phyloP scores from a whole-genome alignment of 2,113 vertebrate species.

The Perca schrenkii region DNA sequence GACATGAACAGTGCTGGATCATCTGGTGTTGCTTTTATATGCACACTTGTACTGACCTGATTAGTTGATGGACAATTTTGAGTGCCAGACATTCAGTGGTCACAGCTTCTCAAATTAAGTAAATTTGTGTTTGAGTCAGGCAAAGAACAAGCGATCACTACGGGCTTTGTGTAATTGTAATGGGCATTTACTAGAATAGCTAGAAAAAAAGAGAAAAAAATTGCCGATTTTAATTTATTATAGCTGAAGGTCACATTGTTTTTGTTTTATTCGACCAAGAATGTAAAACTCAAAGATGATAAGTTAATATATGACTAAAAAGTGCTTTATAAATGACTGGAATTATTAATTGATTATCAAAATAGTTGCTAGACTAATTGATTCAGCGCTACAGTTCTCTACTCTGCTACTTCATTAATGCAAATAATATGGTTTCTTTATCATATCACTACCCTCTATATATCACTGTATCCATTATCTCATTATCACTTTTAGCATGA shows the following conservation, averaged over 20 bases:
- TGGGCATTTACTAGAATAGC: too few species aligned
- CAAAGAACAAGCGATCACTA: background rate
- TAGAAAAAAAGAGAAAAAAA: background rate
- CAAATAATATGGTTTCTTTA: too few species aligned
- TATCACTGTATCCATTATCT: background rate
- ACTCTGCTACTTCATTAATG: background rate
- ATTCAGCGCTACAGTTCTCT: background rate
- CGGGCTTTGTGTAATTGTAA: too few species aligned
- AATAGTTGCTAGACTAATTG: background rate
- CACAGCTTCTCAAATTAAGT: background rate
- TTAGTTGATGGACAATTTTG: background rate
- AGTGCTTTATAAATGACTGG: background rate
- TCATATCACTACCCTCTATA: background rate
- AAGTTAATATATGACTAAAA: background rate
- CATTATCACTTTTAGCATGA: background rate
- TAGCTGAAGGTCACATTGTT: background rate
- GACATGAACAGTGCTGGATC: conserved; percentile 10
- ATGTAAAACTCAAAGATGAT: background rate
- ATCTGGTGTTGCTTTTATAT: background rate
- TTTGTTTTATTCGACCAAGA: background rate
- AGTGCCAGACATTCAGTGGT: too few species aligned
- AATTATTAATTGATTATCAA: background rate
- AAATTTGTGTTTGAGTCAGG: background rate
- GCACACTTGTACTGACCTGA: background rate
- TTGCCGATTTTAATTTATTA: background rate